A percentile compares a stretch with the other conserved stretches of the same genome.
Evolutionary conservation across 2,888 invertebrate species (phyloP).

Genomic region (Lissocephala sabroskyi): DNA sequence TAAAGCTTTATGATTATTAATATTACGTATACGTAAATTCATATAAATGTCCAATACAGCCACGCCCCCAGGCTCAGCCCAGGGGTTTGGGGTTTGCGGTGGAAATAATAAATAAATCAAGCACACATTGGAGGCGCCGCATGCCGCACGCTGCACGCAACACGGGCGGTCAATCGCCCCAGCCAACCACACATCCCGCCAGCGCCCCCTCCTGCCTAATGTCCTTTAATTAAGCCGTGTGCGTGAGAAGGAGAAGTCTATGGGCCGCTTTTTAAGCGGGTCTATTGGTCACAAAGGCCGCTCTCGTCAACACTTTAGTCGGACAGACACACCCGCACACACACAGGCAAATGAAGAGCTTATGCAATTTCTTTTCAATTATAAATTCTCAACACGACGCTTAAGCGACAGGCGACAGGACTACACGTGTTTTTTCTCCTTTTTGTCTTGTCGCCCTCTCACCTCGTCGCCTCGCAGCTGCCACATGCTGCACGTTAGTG

Average conservation of each 20-base stretch:
- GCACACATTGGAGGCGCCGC: conserved; percentile 35
- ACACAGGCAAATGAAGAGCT: not conserved
- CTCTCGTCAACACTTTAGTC: not conserved
- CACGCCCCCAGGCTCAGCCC: too few relatives aligned
- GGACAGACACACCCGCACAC: not conserved
- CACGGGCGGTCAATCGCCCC: conserved; percentile 19
- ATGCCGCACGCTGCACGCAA: conserved; percentile 30
- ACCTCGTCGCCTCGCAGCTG: too few relatives aligned
- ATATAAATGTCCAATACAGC: conserved; percentile 25
- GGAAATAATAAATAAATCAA: conserved; percentile 33
- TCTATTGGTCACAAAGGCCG: not conserved
- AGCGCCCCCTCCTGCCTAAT: not conserved
- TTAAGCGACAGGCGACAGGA: conserved; percentile 17
- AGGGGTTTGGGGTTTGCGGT: not conserved
- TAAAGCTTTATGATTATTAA: conserved; percentile 38
- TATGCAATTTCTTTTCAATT: conserved; percentile 28
- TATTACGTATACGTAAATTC: conserved; percentile 28
- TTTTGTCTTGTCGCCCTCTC: too few relatives aligned
- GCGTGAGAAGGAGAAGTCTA: not conserved
- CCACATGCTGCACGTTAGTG: conserved; percentile 7
- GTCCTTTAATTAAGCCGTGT: not conserved
- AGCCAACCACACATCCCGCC: too few relatives aligned
- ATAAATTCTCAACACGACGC: conserved; percentile 26
- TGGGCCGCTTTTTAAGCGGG: not conserved
- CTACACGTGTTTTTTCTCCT: conserved; percentile 15